These are phyloP conservation scores for Oxyura jamaicensis DNA, from an alignment of 2,113 vertebrate genomes.

Conservation along the genomic window DNA sequence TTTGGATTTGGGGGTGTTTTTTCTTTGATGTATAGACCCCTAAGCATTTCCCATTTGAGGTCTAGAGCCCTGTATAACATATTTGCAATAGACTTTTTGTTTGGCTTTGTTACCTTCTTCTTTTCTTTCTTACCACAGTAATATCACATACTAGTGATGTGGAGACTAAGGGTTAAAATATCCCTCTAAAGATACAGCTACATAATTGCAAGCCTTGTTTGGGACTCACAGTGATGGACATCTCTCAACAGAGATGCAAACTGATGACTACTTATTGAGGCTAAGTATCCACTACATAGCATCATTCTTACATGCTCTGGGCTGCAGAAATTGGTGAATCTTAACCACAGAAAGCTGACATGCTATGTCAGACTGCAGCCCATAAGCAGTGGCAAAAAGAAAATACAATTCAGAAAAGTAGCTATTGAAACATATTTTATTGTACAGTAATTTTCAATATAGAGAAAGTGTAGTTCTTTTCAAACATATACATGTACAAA, in stretches of 20 bases:
- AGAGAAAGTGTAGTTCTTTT: conserved; percentile 34
- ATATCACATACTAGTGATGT: background rate
- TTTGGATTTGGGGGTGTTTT: background rate
- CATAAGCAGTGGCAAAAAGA: background rate
- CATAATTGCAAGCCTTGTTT: background rate
- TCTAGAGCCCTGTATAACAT: background rate
- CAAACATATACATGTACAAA: conserved; percentile 39
- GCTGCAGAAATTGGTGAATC: background rate
- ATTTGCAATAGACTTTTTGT: background rate
- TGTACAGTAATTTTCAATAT: conserved; percentile 45
- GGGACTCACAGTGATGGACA: background rate
- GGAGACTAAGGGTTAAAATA: background rate
- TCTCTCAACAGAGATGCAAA: background rate
- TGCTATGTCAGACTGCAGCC: background rate
- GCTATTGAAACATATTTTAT: conserved; percentile 50
- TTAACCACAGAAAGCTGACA: background rate
- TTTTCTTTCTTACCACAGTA: background rate
- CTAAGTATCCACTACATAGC: background rate
- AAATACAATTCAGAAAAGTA: background rate
- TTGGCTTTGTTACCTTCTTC: background rate
- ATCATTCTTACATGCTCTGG: background rate
- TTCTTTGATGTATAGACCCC: background rate
- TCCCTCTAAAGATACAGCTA: background rate
- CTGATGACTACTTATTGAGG: background rate
- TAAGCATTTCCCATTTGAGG: background rate